These are phyloP conservation scores for Myathropa florea DNA, from an alignment of 2,888 invertebrate genomes.

Conservation along the genomic window DNA sequence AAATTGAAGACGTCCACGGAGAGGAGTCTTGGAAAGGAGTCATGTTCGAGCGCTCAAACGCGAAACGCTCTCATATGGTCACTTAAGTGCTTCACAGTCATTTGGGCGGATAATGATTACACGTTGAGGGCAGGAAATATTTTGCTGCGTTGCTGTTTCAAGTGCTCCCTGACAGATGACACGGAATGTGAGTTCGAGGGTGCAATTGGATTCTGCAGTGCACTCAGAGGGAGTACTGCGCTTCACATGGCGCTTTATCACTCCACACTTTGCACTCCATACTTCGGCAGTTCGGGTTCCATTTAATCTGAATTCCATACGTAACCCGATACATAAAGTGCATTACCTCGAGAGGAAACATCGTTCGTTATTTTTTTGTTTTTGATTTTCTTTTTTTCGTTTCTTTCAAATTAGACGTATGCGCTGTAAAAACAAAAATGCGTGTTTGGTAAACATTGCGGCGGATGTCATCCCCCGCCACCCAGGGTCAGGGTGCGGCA, in stretches of 20 bases:
- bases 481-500: constrained; percentile 51
- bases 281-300: constrained; percentile 19
- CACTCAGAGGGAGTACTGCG: neutral
- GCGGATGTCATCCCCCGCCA: constrained; percentile 57
- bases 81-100: constrained; percentile 60
- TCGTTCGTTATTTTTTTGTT: neutral
- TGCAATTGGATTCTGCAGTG: constrained; percentile 50
- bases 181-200: constrained; percentile 14
- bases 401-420: constrained; percentile 45
- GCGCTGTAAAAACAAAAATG: constrained; percentile 2
- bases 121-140: constrained; percentile 24
- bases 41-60: constrained; percentile 28
- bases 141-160: constrained; percentile 38
- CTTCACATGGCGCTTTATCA: constrained; percentile 54
- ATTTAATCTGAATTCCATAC: constrained; percentile 44
- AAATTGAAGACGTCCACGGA: constrained; percentile 32
- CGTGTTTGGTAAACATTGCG: constrained; percentile 52
- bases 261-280: constrained; percentile 15
- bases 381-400: neutral
- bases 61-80: constrained; percentile 43
- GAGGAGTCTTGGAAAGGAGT: constrained; percentile 7
- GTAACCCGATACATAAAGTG: constrained; percentile 60
- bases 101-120: constrained; percentile 57
- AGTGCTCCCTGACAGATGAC: constrained; percentile 36
- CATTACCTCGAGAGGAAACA: constrained; percentile 48